Evolutionary conservation across 2,113 vertebrate species (phyloP).

Genomic region (Paedocypris sp.): DNA sequence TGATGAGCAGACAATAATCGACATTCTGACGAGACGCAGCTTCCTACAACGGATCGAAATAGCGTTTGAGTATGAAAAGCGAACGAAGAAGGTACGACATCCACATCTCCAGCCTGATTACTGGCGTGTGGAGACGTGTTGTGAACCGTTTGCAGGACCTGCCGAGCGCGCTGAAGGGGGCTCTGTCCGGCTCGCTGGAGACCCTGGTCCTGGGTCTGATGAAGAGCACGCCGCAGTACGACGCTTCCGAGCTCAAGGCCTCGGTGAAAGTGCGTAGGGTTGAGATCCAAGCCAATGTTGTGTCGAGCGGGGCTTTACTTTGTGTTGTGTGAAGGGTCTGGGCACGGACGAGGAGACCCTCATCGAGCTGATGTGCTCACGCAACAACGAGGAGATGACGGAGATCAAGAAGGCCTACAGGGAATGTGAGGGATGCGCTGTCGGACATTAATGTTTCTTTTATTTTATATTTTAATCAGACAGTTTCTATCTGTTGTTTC

Average conservation of each 20-base stretch:
- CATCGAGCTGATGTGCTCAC: slow-evolving; percentile 88
- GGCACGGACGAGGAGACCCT: slow-evolving; percentile 91
- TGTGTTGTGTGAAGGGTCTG: slow-evolving; percentile 64
- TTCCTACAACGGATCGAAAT: slow-evolving; percentile 84
- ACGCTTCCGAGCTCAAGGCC: slow-evolving; percentile 77
- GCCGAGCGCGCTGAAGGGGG: slow-evolving; percentile 74
- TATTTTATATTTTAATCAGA: too few species aligned
- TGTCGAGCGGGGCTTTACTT: too few species aligned
- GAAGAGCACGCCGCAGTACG: slow-evolving; percentile 84
- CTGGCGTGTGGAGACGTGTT: too few species aligned
- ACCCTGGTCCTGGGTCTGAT: slow-evolving; percentile 78
- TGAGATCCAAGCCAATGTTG: too few species aligned
- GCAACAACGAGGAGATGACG: slow-evolving; percentile 75
- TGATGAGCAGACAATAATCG: slow-evolving; percentile 88
- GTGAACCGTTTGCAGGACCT: slow-evolving; percentile 62
- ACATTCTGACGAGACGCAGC: slow-evolving; percentile 81
- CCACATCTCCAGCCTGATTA: too few species aligned
- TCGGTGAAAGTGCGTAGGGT: slow-evolving; percentile 87
- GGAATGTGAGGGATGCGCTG: slow-evolving; percentile 71
- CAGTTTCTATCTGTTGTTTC: too few species aligned
- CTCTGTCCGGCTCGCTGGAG: slow-evolving; percentile 83
- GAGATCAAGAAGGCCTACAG: slow-evolving; percentile 82
- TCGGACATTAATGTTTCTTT: too few species aligned
- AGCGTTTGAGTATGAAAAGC: slow-evolving; percentile 82
- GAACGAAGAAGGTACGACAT: slow-evolving; percentile 77